Conservation (phyloP, 1,140 invertebrate genomes). For the Panulirus ornatus region DNA sequence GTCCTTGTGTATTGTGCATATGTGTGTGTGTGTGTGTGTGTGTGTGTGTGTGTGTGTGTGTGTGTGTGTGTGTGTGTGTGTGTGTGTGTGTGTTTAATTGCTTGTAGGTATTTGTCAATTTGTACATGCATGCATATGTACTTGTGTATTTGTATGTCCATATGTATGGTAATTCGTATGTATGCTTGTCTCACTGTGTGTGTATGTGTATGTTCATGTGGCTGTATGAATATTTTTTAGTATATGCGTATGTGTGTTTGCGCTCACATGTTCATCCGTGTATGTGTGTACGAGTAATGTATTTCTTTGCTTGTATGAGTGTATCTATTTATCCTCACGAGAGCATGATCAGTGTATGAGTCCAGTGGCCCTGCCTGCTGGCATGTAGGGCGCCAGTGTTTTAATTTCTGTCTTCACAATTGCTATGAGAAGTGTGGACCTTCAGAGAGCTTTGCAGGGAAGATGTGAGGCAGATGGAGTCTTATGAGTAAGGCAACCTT, state of each 20-base stretch:
- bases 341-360: no score
- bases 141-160: neutral
- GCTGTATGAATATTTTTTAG: neutral
- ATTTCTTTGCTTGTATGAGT: neutral
- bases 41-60: neutral
- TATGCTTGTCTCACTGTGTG: neutral
- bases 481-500: no score
- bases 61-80: neutral
- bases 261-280: neutral
- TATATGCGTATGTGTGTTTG: neutral
- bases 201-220: neutral
- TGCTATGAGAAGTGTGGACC: no score
- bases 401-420: no score
- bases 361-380: no score
- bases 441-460: no score
- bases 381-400: no score
- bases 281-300: slow-evolving; percentile 3
- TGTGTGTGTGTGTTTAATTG: neutral
- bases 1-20: no score
- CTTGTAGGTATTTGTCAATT: neutral
- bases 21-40: neutral
- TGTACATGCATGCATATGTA: neutral
- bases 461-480: no score
- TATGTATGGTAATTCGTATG: neutral
- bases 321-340: slow-evolving; percentile 8